These are phyloP conservation scores for Tinamus guttatus DNA, from an alignment of 2,113 vertebrate species.

Conservation along the genomic window DNA sequence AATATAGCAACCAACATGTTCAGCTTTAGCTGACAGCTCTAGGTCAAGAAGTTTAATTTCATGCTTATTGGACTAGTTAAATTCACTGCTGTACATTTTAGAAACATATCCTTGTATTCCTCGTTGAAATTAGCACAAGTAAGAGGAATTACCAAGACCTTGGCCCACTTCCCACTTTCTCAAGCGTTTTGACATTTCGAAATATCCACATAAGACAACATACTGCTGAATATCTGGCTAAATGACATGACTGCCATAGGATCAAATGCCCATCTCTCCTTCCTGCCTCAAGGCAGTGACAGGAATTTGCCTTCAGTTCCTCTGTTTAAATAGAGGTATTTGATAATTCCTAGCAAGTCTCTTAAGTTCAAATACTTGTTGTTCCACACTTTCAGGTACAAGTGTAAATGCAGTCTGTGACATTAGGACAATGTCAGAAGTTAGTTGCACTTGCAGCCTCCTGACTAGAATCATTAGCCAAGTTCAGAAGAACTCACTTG, in stretches of 20 bases:
- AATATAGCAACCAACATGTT: neutral
- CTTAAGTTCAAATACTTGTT: neutral
- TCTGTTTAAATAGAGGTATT: neutral
- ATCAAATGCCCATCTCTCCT: neutral
- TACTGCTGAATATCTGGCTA: neutral
- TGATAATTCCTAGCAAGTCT: neutral
- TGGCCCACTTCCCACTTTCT: neutral
- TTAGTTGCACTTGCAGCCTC: neutral
- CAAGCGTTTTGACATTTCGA: neutral
- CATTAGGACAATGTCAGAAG: neutral
- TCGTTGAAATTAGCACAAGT: neutral
- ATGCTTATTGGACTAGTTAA: neutral
- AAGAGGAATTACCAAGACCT: neutral
- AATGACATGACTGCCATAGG: fast-evolving
- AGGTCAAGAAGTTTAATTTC: neutral
- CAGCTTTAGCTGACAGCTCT: neutral
- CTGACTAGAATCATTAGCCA: neutral
- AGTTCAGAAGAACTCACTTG: neutral
- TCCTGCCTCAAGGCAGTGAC: neutral
- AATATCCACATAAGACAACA: neutral
- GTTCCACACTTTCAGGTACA: neutral
- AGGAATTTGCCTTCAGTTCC: neutral
- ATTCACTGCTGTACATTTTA: neutral
- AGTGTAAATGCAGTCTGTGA: neutral
- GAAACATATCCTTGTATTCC: neutral